phyloP scores from a whole-genome alignment of 2,113 vertebrate species.

The human region DNA sequence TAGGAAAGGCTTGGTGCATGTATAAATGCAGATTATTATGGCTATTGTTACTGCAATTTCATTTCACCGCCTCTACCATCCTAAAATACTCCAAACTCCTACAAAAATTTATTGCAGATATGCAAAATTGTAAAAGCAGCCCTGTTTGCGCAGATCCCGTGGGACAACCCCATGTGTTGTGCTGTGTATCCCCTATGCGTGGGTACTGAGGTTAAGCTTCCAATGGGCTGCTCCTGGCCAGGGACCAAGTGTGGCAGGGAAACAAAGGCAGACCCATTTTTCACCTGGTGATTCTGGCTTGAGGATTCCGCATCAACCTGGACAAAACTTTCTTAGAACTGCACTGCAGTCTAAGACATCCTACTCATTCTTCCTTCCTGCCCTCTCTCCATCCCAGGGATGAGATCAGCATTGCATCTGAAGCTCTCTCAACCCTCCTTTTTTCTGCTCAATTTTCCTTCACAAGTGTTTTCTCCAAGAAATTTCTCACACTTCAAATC shows the following conservation, averaged over 20 bases:
- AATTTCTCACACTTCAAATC: not conserved
- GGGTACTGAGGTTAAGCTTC: not conserved
- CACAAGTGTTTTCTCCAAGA: not conserved
- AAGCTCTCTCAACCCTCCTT: not conserved
- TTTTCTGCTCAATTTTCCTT: not conserved
- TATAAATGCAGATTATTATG: not conserved
- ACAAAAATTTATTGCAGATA: not conserved
- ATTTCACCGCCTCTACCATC: too few relatives aligned
- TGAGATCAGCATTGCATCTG: not conserved
- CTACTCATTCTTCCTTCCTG: not conserved
- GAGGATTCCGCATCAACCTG: not conserved
- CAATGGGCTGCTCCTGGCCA: not conserved
- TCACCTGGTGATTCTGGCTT: not conserved
- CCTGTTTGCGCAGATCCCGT: not conserved
- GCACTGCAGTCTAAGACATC: not conserved
- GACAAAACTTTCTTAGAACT: not conserved
- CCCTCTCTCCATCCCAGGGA: not conserved
- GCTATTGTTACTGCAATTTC: not conserved
- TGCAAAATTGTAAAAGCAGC: not conserved
- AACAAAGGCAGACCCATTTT: not conserved
- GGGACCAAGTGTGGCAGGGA: not conserved
- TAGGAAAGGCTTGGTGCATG: not conserved
- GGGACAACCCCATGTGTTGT: too few relatives aligned
- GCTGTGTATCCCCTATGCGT: not conserved
- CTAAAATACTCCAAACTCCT: not conserved